Evolutionary conservation across 2,888 invertebrate genomes (phyloP).

Genomic region (Dorcus parallelipipedus): DNA sequence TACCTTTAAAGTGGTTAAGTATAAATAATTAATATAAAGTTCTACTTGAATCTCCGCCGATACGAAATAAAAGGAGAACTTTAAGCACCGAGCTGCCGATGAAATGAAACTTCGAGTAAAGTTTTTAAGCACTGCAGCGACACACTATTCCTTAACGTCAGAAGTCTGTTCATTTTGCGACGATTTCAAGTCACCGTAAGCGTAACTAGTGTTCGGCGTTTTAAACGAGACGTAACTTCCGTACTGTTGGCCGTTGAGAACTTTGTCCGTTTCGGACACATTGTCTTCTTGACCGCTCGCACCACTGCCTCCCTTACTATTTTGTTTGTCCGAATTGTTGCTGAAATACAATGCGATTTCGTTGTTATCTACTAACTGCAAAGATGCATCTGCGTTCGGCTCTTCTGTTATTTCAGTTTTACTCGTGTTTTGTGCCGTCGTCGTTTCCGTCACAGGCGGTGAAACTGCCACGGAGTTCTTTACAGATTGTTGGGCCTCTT

Average conservation of each 20-base stretch:
- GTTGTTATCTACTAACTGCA: conserved; percentile 54
- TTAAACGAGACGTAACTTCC: conserved; percentile 39
- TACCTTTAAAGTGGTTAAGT: no score
- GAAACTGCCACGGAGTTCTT: conserved; percentile 49
- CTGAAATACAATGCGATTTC: conserved; percentile 60
- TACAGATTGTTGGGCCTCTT: conserved; percentile 50
- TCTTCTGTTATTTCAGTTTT: conserved; percentile 6
- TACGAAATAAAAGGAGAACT: no score
- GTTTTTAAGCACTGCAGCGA: neutral
- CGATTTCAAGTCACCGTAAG: conserved; percentile 24
- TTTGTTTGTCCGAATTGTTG: conserved; percentile 30
- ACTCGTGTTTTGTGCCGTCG: neutral
- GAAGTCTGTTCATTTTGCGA: conserved; percentile 3
- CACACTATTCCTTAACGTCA: neutral
- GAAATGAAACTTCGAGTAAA: conserved; percentile 1
- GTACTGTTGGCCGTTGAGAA: conserved; percentile 27
- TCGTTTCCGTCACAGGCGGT: conserved; percentile 36
- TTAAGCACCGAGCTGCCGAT: neutral
- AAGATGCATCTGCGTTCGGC: conserved; percentile 14
- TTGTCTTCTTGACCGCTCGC: conserved; percentile 11
- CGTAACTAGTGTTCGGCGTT: conserved; percentile 33
- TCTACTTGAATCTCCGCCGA: no score
- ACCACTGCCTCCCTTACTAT: conserved; percentile 15
- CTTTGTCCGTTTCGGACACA: conserved; percentile 25
- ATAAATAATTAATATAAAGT: no score